A percentile compares a stretch with the other conserved stretches of the same genome.
Conservation (phyloP, 2,888 invertebrate species). For the Tenthredo mesomela region DNA sequence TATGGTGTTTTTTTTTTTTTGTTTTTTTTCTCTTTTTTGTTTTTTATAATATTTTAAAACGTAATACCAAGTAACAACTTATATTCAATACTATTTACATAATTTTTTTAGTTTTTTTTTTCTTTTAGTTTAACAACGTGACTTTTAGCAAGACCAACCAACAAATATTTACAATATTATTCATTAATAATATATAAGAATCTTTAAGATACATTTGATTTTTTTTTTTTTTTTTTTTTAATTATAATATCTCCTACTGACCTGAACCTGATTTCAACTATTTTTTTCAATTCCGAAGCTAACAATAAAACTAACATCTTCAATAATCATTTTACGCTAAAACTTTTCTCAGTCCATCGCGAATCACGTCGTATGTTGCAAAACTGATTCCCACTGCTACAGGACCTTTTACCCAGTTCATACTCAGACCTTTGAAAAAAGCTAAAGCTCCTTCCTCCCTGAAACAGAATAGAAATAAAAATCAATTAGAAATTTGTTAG, state of each 20-base stretch:
- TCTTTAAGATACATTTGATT: not conserved
- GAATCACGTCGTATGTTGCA: slow-evolving; percentile 93
- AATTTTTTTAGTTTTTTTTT: not conserved
- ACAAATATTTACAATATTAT: slow-evolving; percentile 5
- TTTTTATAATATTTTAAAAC: slow-evolving; percentile 25
- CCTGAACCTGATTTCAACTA: not conserved
- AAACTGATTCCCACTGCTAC: slow-evolving; percentile 97
- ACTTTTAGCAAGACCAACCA: slow-evolving; percentile 6
- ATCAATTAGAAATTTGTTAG: not conserved
- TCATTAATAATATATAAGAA: slow-evolving; percentile 24
- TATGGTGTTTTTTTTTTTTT: not conserved
- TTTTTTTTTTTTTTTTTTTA: not conserved
- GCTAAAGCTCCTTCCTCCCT: slow-evolving; percentile 95
- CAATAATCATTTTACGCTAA: not conserved
- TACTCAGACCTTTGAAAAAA: slow-evolving; percentile 98
- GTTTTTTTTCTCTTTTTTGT: slow-evolving; percentile 5
- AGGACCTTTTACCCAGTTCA: slow-evolving; percentile 99
- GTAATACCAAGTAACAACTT: slow-evolving; percentile 28
- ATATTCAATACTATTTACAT: slow-evolving; percentile 31
- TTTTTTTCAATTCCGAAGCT: not conserved
- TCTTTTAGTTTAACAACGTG: slow-evolving; percentile 6
- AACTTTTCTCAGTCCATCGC: slow-evolving; percentile 80
- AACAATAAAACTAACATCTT: not conserved
- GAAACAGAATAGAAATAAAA: slow-evolving; percentile 62
- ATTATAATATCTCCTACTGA: not conserved